phyloP scores from a whole-genome alignment of 2,113 vertebrate species.

The Atractosteus spatula region DNA sequence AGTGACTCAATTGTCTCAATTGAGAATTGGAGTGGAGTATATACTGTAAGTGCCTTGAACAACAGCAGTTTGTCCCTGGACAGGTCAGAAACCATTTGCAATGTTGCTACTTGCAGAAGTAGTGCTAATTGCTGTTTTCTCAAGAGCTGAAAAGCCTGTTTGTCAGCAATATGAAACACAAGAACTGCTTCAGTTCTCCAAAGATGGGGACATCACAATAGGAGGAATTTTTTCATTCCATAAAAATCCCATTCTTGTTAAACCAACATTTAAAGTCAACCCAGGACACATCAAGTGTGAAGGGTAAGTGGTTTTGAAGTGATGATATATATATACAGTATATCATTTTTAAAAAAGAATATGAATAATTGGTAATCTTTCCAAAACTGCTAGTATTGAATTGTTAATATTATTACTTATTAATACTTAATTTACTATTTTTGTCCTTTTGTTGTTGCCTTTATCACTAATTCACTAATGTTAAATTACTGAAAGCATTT shows the following conservation, averaged over 20 bases:
- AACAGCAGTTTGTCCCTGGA: neutral
- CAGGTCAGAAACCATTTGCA: neutral
- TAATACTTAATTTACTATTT: too few species aligned
- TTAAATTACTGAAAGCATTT: neutral
- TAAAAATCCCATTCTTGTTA: neutral
- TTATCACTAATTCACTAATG: too few species aligned
- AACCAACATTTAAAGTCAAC: neutral
- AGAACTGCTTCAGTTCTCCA: neutral
- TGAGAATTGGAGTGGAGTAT: slow-evolving; percentile 17
- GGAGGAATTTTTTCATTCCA: neutral
- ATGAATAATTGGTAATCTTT: too few species aligned
- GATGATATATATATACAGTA: too few species aligned
- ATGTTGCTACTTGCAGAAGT: slow-evolving; percentile 50
- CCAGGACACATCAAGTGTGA: neutral
- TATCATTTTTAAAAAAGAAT: too few species aligned
- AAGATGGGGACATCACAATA: neutral
- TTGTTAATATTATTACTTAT: neutral
- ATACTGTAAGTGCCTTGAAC: slow-evolving; percentile 32
- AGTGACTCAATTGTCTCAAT: neutral
- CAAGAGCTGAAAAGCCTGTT: neutral
- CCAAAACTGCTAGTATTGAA: neutral
- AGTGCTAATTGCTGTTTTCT: slow-evolving; percentile 24
- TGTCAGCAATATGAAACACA: neutral
- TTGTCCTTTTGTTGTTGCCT: too few species aligned
- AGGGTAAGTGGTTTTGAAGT: neutral